Base-by-base conservation (phyloP, 2,888 invertebrate genomes). In the Amiota communis region DNA sequence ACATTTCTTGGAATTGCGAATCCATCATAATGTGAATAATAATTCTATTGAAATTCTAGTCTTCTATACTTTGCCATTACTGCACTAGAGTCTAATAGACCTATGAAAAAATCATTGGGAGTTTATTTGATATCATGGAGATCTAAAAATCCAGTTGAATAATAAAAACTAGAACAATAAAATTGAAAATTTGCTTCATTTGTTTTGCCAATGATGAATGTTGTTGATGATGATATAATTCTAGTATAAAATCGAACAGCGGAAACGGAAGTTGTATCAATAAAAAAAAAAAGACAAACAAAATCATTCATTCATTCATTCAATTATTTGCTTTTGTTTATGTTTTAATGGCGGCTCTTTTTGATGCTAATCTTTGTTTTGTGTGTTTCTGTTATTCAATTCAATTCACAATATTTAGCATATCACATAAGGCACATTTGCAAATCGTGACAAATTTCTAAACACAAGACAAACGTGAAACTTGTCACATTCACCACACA, bases 391-490 rank as follows among this genome's bases (percentile, higher is more conserved):
- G 20, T 17, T 59, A 17, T 48, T 46, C 9, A 12, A 47, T 1
- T 65, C 15, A 53, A 53, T 53, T 53, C 53, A 12, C 13, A 53
- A 53, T 15, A 23, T 36, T 36, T 36, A 36, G 36, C 36, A 36
- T 63, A 11, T 36, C 63, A 63, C 63, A 63, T 63, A 63, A 53
- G 53, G 9, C 36, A 15, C 47, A 49, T 68, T 68, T 65, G 57
- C 65, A 74, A 79, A 77, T 83, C 83, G 81, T 81, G 81, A 81
- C 81, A 83, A 79, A 81, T 83, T 80, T 83, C 36, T 36, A 36
- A 36, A 36, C 36, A 36, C 6, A 36, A 36, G 4, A 36, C 36
- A 36, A 36, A 70, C 15, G 65, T 77, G 51, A 8, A 53, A 79
- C 80, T 81, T 48, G 77, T 77, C 81, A 70, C n/a, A 36, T 36